A percentile compares a stretch with the other conserved stretches of the same genome.
phyloP scores from a whole-genome alignment of 2,113 vertebrate genomes.

The Heptranchias perlo region DNA sequence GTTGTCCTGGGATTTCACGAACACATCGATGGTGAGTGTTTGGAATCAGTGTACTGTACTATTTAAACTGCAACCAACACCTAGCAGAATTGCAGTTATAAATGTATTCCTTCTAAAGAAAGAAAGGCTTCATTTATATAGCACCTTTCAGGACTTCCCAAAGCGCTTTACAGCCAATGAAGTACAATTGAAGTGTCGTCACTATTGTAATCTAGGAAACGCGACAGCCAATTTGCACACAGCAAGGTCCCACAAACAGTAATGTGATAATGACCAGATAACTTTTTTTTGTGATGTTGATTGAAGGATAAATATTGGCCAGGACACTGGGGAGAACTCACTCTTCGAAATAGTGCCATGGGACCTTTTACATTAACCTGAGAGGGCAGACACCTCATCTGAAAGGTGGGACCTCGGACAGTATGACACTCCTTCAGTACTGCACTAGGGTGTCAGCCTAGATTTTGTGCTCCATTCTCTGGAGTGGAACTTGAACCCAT shows the following conservation, averaged over 20 bases:
- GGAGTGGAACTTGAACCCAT: too few species aligned
- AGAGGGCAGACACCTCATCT: neutral
- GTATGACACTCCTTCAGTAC: too few species aligned
- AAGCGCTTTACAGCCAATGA: neutral
- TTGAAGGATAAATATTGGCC: neutral
- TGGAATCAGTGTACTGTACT: neutral
- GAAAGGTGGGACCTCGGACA: too few species aligned
- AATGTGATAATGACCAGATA: neutral
- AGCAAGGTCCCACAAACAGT: neutral
- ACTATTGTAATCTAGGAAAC: neutral
- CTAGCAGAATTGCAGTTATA: neutral
- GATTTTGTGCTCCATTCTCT: too few species aligned
- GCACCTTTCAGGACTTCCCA: neutral
- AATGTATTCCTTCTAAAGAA: neutral
- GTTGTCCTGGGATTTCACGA: neutral
- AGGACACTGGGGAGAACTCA: neutral
- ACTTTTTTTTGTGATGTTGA: neutral
- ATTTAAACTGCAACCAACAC: neutral
- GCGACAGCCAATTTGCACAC: neutral
- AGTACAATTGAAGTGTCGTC: neutral
- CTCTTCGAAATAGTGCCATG: too few species aligned
- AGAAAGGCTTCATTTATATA: neutral
- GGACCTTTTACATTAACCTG: neutral
- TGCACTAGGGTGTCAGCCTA: too few species aligned
- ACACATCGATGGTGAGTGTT: neutral